phyloP scores from a whole-genome alignment of 2,113 vertebrate genomes.

The Alligator mississippiensis region DNA sequence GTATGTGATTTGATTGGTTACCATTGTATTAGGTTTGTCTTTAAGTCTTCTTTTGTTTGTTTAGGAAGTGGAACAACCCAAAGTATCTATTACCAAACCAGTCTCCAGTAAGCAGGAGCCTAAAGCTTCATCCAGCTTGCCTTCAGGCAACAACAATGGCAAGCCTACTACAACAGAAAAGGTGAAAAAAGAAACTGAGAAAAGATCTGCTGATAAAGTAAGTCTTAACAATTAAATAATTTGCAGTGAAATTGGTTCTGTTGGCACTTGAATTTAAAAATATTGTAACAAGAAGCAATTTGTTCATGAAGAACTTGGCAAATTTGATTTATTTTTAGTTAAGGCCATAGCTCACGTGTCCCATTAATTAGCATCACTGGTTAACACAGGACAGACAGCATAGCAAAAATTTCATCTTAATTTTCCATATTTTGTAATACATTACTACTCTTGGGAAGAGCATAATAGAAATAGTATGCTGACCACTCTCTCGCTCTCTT shows the following conservation, averaged over 20 bases:
- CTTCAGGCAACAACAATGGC: conserved; percentile 85
- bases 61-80: conserved; percentile 91
- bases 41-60: conserved; percentile 25
- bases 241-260: not conserved
- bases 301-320: not conserved
- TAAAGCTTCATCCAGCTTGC: conserved; percentile 84
- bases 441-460: not conserved
- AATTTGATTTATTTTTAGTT: not conserved
- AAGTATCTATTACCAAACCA: conserved; percentile 87
- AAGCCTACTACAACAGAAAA: conserved; percentile 89
- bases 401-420: not conserved
- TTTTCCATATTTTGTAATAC: not conserved
- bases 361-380: not conserved
- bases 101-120: conserved; percentile 89
- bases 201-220: conserved; percentile 94
- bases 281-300: not conserved
- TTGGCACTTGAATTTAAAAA: not conserved
- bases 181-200: conserved; percentile 93
- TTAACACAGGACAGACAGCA: not conserved
- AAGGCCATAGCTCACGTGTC: not conserved
- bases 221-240: not conserved
- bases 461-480: not conserved
- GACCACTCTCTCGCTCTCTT: not conserved
- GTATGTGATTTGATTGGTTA: not conserved
- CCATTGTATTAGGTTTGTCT: not conserved